These are phyloP conservation scores for Sphaeramia orbicularis DNA, from an alignment of 2,797 vertebrate genomes.

Conservation along the genomic window DNA sequence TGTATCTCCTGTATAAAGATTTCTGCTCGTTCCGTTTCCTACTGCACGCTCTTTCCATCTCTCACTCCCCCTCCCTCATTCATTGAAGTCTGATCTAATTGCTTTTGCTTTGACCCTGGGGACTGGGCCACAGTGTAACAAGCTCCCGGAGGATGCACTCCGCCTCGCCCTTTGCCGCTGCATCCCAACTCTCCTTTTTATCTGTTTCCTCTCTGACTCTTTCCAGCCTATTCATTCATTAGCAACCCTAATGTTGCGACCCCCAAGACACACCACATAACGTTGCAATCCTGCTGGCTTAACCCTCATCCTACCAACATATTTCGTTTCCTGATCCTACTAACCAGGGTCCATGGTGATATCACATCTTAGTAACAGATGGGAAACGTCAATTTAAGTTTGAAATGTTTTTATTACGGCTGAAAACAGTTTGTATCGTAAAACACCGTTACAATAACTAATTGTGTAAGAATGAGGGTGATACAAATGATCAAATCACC, in stretches of 20 bases:
- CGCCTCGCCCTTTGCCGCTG: conserved; percentile 70
- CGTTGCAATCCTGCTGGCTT: conserved; percentile 46
- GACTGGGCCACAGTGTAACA: conserved; percentile 88
- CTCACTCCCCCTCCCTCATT: conserved; percentile 55
- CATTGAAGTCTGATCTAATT: conserved; percentile 89
- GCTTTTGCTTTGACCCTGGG: conserved; percentile 83
- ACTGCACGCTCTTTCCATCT: conserved; percentile 48
- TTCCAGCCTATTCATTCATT: conserved; percentile 87
- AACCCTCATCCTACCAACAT: too few relatives aligned
- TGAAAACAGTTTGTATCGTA: too few relatives aligned
- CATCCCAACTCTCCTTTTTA: conserved; percentile 62
- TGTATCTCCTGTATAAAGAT: conserved; percentile 38
- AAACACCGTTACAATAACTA: too few relatives aligned
- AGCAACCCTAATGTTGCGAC: conserved; percentile 78
- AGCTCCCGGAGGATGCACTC: conserved; percentile 88
- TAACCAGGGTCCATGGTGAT: too few relatives aligned
- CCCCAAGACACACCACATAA: conserved; percentile 40
- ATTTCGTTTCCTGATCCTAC: too few relatives aligned
- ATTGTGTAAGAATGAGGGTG: too few relatives aligned
- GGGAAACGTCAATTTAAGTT: too few relatives aligned
- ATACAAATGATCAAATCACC: too few relatives aligned
- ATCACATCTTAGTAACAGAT: too few relatives aligned
- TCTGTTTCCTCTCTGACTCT: conserved; percentile 46
- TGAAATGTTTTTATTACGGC: too few relatives aligned
- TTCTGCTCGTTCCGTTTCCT: conserved; percentile 45